These are phyloP conservation scores for Trichonephila inaurata DNA, from an alignment of 1,140 invertebrate genomes.

Conservation along the genomic window DNA sequence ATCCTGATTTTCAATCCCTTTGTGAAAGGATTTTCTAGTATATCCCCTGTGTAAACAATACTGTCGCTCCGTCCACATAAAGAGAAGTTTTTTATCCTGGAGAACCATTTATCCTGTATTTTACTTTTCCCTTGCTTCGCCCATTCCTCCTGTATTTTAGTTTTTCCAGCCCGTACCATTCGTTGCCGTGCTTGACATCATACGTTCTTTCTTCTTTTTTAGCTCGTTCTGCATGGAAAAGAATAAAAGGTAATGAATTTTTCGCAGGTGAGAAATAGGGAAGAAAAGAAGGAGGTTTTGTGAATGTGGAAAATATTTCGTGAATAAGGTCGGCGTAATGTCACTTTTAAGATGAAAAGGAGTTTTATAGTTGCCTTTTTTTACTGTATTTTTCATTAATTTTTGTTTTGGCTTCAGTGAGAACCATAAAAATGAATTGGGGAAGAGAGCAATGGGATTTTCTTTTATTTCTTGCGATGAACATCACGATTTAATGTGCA, in stretches of 20 bases:
- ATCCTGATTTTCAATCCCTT: neutral
- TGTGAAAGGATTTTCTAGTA: constrained; percentile 17
- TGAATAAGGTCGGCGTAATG: neutral
- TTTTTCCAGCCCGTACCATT: neutral
- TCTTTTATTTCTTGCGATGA: neutral
- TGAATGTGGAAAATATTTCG: neutral
- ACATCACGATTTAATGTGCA: neutral
- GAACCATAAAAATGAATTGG: no score
- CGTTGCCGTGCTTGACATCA: neutral
- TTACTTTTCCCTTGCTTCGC: neutral
- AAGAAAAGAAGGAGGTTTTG: neutral
- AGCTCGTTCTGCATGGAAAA: neutral
- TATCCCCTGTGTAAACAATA: neutral
- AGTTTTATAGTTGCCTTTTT: neutral
- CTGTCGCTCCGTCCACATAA: constrained; percentile 11
- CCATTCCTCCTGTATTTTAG: neutral
- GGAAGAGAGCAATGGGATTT: neutral
- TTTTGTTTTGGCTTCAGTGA: neutral
- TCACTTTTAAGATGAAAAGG: neutral
- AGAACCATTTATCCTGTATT: neutral
- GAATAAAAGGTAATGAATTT: neutral
- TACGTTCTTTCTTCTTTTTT: no score
- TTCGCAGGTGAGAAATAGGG: neutral
- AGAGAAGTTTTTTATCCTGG: neutral
- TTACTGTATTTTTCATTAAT: neutral